phyloP scores from a whole-genome alignment of 2,113 vertebrate species.

The Poecile atricapillus region DNA sequence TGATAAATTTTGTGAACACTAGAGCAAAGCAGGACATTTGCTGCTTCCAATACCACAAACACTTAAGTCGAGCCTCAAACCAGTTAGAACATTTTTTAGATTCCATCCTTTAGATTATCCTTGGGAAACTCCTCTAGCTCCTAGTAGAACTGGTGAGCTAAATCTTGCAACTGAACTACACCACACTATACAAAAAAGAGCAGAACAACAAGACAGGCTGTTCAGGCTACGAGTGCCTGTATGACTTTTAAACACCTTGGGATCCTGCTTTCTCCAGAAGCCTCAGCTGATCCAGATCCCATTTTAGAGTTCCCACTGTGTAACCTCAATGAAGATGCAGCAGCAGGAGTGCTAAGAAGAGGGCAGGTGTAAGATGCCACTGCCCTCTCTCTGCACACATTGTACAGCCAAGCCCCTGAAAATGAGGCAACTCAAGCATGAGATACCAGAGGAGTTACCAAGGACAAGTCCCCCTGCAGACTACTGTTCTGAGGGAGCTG shows the following conservation, averaged over 20 bases:
- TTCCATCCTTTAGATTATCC: neutral
- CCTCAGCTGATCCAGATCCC: neutral
- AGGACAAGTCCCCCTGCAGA: neutral
- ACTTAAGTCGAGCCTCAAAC: neutral
- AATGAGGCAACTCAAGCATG: neutral
- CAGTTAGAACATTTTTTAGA: fast-evolving
- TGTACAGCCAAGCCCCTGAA: neutral
- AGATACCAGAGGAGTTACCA: neutral
- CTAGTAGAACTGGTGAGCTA: neutral
- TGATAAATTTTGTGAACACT: neutral
- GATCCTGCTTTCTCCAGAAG: neutral
- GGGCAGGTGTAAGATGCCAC: neutral
- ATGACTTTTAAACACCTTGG: neutral
- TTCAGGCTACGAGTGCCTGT: neutral
- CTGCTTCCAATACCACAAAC: neutral
- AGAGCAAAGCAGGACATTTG: neutral
- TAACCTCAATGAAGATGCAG: fast-evolving
- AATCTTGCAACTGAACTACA: neutral
- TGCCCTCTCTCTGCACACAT: fast-evolving
- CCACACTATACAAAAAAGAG: neutral
- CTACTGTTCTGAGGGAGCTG: neutral
- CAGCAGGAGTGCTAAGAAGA: fast-evolving
- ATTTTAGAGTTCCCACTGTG: neutral
- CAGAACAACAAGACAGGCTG: neutral
- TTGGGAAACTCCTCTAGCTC: neutral